These are phyloP conservation scores for Adelphocoris suturalis DNA, from an alignment of 2,888 invertebrate genomes.

Conservation along the genomic window DNA sequence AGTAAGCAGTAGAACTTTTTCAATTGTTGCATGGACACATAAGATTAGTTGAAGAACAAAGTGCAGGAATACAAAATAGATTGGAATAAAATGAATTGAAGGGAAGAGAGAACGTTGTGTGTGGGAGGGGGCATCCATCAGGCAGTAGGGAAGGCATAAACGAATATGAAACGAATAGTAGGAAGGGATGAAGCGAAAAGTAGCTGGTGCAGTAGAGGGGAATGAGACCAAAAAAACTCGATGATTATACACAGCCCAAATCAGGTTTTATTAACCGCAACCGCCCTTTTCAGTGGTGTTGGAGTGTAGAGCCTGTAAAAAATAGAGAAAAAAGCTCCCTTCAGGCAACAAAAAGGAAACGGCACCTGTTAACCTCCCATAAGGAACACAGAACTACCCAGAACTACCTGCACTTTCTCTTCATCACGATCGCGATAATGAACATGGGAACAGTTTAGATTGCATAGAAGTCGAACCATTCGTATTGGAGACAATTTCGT, in stretches of 20 bases:
- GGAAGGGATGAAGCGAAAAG: not conserved
- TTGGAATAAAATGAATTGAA: too few relatives aligned
- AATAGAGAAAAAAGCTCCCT: not conserved
- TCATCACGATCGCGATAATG: too few relatives aligned
- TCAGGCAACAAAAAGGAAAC: not conserved
- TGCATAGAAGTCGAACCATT: too few relatives aligned
- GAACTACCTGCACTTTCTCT: not conserved
- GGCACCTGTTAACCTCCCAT: constrained; percentile 2
- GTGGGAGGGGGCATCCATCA: too few relatives aligned
- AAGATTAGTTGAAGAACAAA: too few relatives aligned
- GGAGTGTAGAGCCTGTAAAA: not conserved
- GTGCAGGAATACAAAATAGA: too few relatives aligned
- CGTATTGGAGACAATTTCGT: too few relatives aligned
- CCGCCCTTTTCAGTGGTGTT: not conserved
- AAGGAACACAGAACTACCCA: not conserved
- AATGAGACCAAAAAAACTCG: not conserved
- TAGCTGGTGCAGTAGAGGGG: not conserved
- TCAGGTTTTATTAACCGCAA: constrained; percentile 34
- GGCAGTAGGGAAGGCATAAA: not conserved
- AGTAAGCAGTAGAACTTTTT: too few relatives aligned
- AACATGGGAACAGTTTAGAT: too few relatives aligned
- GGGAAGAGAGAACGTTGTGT: too few relatives aligned
- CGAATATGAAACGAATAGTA: not conserved
- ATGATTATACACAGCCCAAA: not conserved
- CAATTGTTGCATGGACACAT: too few relatives aligned